phyloP scores from a whole-genome alignment of 2,888 invertebrate species.

The Argynnis bischoffii region DNA sequence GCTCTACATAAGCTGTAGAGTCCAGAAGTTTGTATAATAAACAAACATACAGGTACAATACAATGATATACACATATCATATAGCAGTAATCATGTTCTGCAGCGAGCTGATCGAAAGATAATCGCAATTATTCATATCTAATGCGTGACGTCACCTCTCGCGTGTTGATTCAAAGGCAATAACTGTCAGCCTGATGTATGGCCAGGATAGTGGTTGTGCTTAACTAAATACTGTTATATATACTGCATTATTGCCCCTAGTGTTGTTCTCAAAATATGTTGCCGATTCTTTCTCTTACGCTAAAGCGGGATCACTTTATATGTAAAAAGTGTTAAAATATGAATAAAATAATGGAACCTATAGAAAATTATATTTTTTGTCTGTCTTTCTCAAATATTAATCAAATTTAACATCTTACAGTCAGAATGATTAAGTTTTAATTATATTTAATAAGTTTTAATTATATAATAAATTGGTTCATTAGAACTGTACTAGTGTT shows the following conservation, averaged over 20 bases:
- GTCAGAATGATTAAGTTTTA: too few relatives aligned
- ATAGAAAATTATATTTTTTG: too few relatives aligned
- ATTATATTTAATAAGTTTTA: too few relatives aligned
- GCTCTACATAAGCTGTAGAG: too few relatives aligned
- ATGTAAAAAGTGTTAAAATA: too few relatives aligned
- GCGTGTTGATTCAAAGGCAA: constrained; percentile 37
- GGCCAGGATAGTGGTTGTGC: constrained; percentile 10
- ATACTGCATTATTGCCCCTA: neutral
- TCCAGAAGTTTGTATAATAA: neutral
- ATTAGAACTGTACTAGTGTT: too few relatives aligned
- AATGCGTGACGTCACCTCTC: constrained; percentile 31
- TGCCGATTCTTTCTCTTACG: too few relatives aligned
- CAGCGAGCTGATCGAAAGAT: constrained; percentile 24
- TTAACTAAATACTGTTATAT: constrained; percentile 7
- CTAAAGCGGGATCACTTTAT: too few relatives aligned
- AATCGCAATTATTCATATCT: constrained; percentile 34
- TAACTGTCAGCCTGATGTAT: constrained; percentile 39
- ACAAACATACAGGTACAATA: neutral
- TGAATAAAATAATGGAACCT: too few relatives aligned
- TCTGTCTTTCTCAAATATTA: too few relatives aligned
- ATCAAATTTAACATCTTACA: too few relatives aligned
- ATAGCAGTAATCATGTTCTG: neutral
- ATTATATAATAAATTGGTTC: too few relatives aligned
- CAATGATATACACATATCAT: neutral
- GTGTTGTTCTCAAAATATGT: neutral